Evolutionary conservation across 1,140 invertebrate species (phyloP).

Genomic region (Scaptodrosophila lebanonensis): DNA sequence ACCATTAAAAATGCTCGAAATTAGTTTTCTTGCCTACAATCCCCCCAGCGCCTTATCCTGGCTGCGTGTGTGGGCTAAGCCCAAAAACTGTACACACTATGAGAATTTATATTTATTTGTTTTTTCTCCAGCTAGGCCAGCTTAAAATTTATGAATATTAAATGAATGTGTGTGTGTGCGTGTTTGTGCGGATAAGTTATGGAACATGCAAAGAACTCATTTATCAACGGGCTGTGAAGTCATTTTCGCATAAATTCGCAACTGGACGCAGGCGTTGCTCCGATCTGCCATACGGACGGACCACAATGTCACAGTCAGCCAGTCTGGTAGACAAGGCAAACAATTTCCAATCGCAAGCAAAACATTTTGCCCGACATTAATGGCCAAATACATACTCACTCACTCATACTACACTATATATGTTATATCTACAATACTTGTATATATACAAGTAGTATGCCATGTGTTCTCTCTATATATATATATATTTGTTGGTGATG

Average conservation of each 20-base stretch:
- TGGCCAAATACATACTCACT: conserved; percentile 50
- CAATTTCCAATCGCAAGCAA: conserved; percentile 69
- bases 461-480: background rate
- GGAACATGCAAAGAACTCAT: conserved; percentile 71
- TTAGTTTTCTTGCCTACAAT: too few species aligned
- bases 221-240: conserved; percentile 64
- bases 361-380: conserved; percentile 68
- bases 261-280: too few species aligned
- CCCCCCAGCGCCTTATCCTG: too few species aligned
- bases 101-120: conserved; percentile 25
- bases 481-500: too few species aligned
- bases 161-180: conserved; percentile 35
- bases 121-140: conserved; percentile 29
- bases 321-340: conserved; percentile 37
- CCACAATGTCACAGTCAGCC: conserved; percentile 11
- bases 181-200: conserved; percentile 51
- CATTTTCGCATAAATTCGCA: conserved; percentile 13
- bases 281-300: too few species aligned
- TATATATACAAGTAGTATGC: conserved; percentile 8
- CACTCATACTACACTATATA: background rate
- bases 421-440: conserved; percentile 2
- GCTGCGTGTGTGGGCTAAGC: too few species aligned
- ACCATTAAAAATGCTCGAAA: too few species aligned
- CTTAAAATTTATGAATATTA: conserved; percentile 70
- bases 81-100: conserved; percentile 2